phyloP scores from a whole-genome alignment of 2,888 invertebrate species.

The Drosophila yooni region DNA sequence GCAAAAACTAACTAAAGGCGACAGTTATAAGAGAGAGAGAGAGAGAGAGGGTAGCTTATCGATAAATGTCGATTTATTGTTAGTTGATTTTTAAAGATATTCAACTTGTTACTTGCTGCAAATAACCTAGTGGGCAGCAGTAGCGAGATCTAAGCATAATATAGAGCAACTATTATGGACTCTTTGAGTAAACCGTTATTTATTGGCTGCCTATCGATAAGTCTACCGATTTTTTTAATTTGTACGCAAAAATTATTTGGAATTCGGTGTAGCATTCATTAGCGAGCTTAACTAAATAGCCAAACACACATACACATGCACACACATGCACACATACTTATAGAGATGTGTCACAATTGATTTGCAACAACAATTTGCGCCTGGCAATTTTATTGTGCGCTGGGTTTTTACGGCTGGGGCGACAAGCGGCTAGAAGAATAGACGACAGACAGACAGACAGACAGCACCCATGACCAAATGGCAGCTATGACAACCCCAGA shows the following conservation, averaged over 20 bases:
- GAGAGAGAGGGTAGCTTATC: neutral
- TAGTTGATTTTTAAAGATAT: neutral
- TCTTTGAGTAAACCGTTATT: neutral
- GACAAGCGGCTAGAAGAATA: constrained; percentile 14
- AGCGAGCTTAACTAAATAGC: constrained; percentile 52
- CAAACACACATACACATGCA: constrained; percentile 25
- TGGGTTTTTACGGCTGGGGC: constrained; percentile 25
- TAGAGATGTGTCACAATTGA: constrained; percentile 55
- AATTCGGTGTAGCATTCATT: constrained; percentile 41
- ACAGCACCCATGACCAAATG: constrained; percentile 55
- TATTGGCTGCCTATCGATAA: constrained; percentile 18
- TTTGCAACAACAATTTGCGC: constrained; percentile 49
- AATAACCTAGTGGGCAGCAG: neutral
- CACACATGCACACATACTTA: constrained; percentile 3
- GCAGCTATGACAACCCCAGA: constrained; percentile 53
- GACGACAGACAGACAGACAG: constrained; percentile 1
- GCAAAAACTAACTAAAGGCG: constrained; percentile 9
- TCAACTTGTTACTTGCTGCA: neutral
- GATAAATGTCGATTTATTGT: constrained; percentile 15
- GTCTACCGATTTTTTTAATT: constrained; percentile 23
- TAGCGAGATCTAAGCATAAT: neutral
- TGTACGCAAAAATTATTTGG: constrained; percentile 22
- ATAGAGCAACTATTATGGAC: neutral
- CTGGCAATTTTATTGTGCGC: constrained; percentile 19
- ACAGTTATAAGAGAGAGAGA: neutral